Base-by-base conservation (phyloP, 2,888 invertebrate species). In the Corythucha ciliata region DNA sequence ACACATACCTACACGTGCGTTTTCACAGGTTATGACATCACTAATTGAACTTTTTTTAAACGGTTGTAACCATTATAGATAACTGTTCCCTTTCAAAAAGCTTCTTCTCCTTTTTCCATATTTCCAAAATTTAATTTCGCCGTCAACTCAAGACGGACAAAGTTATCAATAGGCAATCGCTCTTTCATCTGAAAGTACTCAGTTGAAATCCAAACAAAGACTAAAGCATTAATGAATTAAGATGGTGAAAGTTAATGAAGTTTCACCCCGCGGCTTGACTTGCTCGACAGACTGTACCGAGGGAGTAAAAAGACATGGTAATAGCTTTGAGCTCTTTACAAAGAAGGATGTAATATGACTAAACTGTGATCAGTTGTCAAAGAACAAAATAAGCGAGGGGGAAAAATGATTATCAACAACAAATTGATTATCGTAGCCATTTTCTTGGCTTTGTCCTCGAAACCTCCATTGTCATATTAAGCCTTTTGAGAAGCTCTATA, bases 341-440 rank as follows among this genome's bases (percentile, higher is more conserved):
- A 56, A 53, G 53, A 49, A 56, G 50, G 45, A 49, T 49, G 47
- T 56, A 56, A 56, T 56, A 50, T 56, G 56, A 56, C 56, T 56
- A 53, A 55, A 50, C 56, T 42, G 50, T 51, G 56, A 56, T 56
- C 56, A 53, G 56, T 53, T 56, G 56, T 56, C 56, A 56, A 56
- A 56, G 56, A 52, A 52, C 45, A 42, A 42, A 50, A 25, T 47
- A 46, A 36, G 34, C 45, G 42, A 48, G 37, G 56, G 55, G 56
- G 56, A 54, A 53, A 56, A 56, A 56, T 56, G 46, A 56, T 56
- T 56, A 56, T 56, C 56, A 56, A 56, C 56, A 48, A 47, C 48
- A 56, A 56, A 56, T 56, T 56, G 56, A 56, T 56, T 56, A 56
- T 56, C 50, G 52, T 56, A 48, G 56, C 53, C 53, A 53, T 51